These are phyloP conservation scores for Catharus bicknelli DNA, from an alignment of 2,113 vertebrate genomes.

Conservation along the genomic window DNA sequence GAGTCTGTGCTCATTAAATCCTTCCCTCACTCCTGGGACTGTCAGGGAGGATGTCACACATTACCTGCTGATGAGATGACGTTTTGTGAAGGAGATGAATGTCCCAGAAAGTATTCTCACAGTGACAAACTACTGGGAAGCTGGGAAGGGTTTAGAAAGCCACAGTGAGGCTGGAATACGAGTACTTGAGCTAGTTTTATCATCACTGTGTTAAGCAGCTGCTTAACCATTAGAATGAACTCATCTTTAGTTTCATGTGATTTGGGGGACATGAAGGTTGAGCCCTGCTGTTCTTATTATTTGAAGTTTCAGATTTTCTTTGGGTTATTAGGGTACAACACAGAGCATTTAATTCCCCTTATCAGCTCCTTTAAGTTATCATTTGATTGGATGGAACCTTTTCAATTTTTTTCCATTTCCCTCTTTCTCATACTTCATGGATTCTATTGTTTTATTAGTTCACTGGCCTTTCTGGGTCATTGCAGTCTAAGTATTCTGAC, in stretches of 20 bases:
- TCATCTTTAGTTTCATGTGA: background rate
- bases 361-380: background rate
- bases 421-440: slow-evolving; percentile 25
- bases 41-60: slow-evolving; percentile 31
- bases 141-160: background rate
- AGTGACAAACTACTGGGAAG: slow-evolving; percentile 2
- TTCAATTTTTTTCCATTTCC: background rate
- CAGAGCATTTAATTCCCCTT: slow-evolving; percentile 37
- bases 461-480: slow-evolving; percentile 47
- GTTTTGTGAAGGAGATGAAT: slow-evolving; percentile 14
- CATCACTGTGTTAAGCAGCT: background rate
- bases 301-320: slow-evolving; percentile 31
- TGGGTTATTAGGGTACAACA: background rate
- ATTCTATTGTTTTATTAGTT: slow-evolving; percentile 56
- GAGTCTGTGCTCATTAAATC: slow-evolving; percentile 48
- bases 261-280: background rate
- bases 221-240: background rate
- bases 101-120: slow-evolving; percentile 35
- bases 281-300: background rate
- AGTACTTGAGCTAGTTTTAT: background rate
- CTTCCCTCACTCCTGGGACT: slow-evolving; percentile 44
- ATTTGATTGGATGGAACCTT: background rate
- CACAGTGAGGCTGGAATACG: background rate
- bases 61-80: slow-evolving; percentile 58
- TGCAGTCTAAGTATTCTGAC: slow-evolving; percentile 40